Evolutionary conservation across 2,113 vertebrate species (phyloP).

Genomic region (Chrysochloris asiatica): DNA sequence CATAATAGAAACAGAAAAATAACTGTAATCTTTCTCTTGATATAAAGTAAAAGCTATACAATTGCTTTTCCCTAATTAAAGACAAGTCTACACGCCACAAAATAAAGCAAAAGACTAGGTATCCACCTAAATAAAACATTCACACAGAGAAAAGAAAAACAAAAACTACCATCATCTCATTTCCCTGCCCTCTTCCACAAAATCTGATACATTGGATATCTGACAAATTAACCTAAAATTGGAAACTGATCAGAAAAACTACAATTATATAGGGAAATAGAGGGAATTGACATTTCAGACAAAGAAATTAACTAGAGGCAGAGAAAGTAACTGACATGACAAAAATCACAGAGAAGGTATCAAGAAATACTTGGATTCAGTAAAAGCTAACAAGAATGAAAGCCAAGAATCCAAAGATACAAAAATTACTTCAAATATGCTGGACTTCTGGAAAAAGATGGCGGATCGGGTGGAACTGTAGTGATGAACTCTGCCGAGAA

Average conservation of each 20-base stretch:
- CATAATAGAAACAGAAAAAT: constrained; percentile 21
- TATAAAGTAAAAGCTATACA: constrained; percentile 34
- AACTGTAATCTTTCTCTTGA: constrained; percentile 18
- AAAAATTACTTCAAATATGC: constrained; percentile 44
- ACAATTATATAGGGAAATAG: not conserved
- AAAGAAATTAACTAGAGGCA: constrained; percentile 55
- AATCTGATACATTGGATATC: not conserved
- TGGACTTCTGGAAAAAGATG: too few species aligned
- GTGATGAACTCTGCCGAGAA: too few species aligned
- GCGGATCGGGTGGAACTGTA: too few species aligned
- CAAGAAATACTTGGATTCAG: constrained; percentile 63
- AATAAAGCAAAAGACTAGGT: constrained; percentile 22
- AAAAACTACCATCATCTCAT: not conserved
- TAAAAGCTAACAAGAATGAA: constrained; percentile 40
- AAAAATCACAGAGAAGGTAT: constrained; percentile 44
- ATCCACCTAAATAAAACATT: not conserved
- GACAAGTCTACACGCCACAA: constrained; percentile 29
- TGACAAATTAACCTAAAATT: constrained; percentile 26
- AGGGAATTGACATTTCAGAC: not conserved
- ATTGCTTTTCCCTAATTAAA: constrained; percentile 28
- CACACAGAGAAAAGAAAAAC: not conserved
- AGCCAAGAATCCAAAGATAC: constrained; percentile 32
- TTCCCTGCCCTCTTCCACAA: not conserved
- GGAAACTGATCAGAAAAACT: constrained; percentile 46
- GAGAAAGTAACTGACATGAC: constrained; percentile 42